Conservation (phyloP, 2,888 invertebrate species). For the Drosophila monieri region DNA sequence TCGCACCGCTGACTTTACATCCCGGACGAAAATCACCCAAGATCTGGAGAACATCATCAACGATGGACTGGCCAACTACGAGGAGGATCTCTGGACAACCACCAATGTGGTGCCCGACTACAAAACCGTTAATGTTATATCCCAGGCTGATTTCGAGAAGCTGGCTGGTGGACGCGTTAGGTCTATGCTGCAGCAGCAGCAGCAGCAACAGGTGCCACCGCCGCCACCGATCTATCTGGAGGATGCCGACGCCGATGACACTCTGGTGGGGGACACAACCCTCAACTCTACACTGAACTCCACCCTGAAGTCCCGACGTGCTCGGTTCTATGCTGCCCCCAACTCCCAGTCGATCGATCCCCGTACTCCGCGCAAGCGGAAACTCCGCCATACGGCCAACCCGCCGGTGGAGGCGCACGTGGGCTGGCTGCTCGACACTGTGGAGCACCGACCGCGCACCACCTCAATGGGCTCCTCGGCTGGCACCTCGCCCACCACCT, state of each 20-base stretch:
- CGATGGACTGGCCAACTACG: constrained; percentile 97
- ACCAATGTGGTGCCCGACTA: constrained; percentile 86
- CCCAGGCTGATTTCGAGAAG: constrained; percentile 94
- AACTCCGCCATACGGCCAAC: constrained; percentile 95
- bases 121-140: constrained; percentile 94
- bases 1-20: constrained; percentile 94
- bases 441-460: constrained; percentile 92
- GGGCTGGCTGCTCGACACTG: constrained; percentile 98
- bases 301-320: constrained; percentile 85
- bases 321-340: constrained; percentile 97
- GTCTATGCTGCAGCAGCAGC: constrained; percentile 15
- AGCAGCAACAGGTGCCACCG: constrained; percentile 87
- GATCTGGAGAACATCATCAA: constrained; percentile 97
- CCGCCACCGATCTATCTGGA: constrained; percentile 90
- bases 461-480: constrained; percentile 92
- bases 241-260: constrained; percentile 53
- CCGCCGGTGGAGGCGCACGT: constrained; percentile 97
- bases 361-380: constrained; percentile 91
- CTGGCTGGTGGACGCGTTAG: constrained; percentile 86
- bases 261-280: constrained; percentile 63
- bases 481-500: constrained; percentile 90
- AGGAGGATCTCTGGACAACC: constrained; percentile 95
- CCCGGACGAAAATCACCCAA: constrained; percentile 96
- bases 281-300: constrained; percentile 77
- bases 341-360: constrained; percentile 89